Evolutionary conservation across 2,888 invertebrate genomes (phyloP).

Genomic region (Caradrina kadenii): DNA sequence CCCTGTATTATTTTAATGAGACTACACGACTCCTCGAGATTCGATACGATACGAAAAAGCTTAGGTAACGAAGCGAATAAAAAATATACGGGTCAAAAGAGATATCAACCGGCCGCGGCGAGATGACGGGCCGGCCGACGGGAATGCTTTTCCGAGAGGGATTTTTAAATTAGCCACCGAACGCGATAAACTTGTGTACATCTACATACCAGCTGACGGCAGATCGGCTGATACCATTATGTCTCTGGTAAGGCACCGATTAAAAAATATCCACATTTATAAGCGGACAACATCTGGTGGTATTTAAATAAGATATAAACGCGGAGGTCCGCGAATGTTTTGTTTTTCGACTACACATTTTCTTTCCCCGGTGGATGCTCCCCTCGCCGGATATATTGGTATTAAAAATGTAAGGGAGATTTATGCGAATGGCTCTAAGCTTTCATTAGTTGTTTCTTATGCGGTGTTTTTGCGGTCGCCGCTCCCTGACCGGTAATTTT

Average conservation of each 20-base stretch:
- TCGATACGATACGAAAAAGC: constrained; percentile 87
- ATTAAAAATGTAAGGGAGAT: constrained; percentile 91
- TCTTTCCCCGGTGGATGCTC: constrained; percentile 81
- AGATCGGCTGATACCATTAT: constrained; percentile 89
- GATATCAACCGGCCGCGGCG: constrained; percentile 83
- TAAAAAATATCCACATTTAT: constrained; percentile 89
- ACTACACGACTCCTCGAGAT: constrained; percentile 89
- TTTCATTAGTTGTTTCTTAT: constrained; percentile 90
- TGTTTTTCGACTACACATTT: constrained; percentile 83
- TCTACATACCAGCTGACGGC: constrained; percentile 89
- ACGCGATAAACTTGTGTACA: constrained; percentile 85
- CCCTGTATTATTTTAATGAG: constrained; percentile 91
- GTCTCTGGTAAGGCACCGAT: constrained; percentile 89
- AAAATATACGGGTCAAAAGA: constrained; percentile 87
- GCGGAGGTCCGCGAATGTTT: constrained; percentile 86
- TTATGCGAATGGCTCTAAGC: constrained; percentile 91
- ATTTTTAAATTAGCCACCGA: constrained; percentile 88
- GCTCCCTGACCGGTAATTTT: constrained; percentile 90
- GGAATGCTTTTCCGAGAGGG: constrained; percentile 75
- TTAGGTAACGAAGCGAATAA: constrained; percentile 89
- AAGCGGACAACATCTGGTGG: constrained; percentile 88
- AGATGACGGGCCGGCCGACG: constrained; percentile 77
- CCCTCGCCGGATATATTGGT: constrained; percentile 90
- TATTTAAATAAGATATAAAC: constrained; percentile 90
- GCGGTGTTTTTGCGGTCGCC: constrained; percentile 88